Conservation (phyloP, 2,113 vertebrate species). For the Paratilapia polleni region DNA sequence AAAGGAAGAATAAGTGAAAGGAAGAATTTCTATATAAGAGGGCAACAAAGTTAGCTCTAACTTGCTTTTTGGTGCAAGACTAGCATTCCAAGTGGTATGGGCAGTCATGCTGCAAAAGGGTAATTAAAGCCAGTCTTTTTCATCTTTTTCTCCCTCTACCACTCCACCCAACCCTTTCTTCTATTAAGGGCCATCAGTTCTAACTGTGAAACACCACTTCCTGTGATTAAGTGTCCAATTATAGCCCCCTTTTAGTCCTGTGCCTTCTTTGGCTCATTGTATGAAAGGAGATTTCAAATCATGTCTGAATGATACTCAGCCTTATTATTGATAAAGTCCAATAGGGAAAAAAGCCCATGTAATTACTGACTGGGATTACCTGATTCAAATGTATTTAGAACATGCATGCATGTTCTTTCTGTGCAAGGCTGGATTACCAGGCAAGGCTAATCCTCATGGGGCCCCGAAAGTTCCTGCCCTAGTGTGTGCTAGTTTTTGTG, state of each 20-base stretch:
- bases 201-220: conserved; percentile 58
- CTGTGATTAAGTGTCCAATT: conserved; percentile 73
- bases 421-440: neutral
- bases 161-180: conserved; percentile 13
- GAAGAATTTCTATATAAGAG: no score
- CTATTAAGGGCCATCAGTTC: conserved; percentile 55
- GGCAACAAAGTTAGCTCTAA: neutral
- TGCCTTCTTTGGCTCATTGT: conserved; percentile 36
- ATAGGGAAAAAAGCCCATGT: neutral
- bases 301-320: neutral
- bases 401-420: neutral
- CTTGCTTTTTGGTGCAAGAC: neutral
- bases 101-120: neutral
- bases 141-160: conserved; percentile 1
- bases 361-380: neutral
- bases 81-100: neutral
- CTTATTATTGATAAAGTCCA: neutral
- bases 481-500: neutral
- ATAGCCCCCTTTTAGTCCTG: conserved; percentile 41
- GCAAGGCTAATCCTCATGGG: neutral
- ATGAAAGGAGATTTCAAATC: conserved; percentile 32
- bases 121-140: conserved; percentile 10
- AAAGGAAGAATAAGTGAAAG: neutral
- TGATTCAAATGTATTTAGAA: neutral
- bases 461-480: neutral